These are phyloP conservation scores for Melitaea cinxia DNA, from an alignment of 1,140 invertebrate species.

Conservation along the genomic window DNA sequence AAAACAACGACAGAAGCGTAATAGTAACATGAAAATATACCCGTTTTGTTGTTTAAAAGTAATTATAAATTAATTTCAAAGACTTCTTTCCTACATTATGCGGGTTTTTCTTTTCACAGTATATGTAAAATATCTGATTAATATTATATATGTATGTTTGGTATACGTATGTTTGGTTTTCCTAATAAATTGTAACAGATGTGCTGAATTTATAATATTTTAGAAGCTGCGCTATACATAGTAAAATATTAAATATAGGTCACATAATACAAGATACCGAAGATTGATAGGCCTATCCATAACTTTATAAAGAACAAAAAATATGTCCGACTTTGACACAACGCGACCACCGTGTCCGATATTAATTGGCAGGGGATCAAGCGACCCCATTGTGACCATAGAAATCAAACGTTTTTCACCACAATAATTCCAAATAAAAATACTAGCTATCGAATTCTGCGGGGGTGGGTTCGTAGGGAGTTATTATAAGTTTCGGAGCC, in stretches of 20 bases:
- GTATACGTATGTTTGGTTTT: no score
- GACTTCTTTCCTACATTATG: no score
- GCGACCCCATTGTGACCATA: slow-evolving; percentile 54
- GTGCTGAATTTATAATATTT: no score
- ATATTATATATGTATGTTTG: no score
- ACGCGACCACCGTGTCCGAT: slow-evolving; percentile 71
- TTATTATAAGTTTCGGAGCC: slow-evolving; percentile 32
- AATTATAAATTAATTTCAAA: no score
- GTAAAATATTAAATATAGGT: neutral
- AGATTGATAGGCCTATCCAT: slow-evolving; percentile 48
- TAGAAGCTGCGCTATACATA: neutral
- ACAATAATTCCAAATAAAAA: slow-evolving; percentile 67
- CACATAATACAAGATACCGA: slow-evolving; percentile 7
- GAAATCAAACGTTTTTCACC: slow-evolving; percentile 61
- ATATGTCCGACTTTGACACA: slow-evolving; percentile 66
- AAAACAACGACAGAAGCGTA: neutral
- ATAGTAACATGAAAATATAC: neutral
- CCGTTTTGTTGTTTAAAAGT: no score
- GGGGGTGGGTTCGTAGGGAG: slow-evolving; percentile 59
- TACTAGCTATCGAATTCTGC: slow-evolving; percentile 60
- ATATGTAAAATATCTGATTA: no score
- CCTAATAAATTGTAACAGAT: no score
- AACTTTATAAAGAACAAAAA: slow-evolving; percentile 54
- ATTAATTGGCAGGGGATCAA: slow-evolving; percentile 77
- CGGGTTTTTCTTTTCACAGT: no score